Conservation (phyloP, 2,888 invertebrate species). For the Cataglyphis altisquamis region DNA sequence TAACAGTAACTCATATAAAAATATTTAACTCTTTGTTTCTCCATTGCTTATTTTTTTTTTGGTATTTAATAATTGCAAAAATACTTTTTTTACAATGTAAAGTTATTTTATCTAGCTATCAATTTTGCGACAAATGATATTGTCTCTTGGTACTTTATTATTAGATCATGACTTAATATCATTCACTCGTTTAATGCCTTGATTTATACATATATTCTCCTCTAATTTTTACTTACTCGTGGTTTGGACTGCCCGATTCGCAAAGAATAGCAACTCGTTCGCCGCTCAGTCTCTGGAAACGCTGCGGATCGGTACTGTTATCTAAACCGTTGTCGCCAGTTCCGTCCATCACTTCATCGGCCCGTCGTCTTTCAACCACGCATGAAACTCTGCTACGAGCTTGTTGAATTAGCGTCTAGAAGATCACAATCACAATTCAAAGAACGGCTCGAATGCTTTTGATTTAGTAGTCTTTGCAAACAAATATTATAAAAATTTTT, state of each 20-base stretch:
- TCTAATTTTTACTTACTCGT: constrained; percentile 86
- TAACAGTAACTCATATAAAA: not conserved
- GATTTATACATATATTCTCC: not conserved
- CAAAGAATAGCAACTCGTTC: constrained; percentile 96
- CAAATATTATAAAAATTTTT: not conserved
- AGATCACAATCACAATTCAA: constrained; percentile 12
- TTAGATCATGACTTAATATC: not conserved
- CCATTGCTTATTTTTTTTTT: not conserved
- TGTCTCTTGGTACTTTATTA: not conserved
- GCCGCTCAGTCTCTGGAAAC: constrained; percentile 91
- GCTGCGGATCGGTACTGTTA: constrained; percentile 90
- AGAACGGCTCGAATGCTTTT: not conserved
- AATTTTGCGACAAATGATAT: not conserved
- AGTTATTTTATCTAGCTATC: not conserved
- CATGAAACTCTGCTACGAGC: constrained; percentile 94
- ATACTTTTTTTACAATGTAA: not conserved
- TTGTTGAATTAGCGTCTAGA: constrained; percentile 87
- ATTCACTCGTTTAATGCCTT: not conserved
- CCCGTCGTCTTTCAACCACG: constrained; percentile 94
- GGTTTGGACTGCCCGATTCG: constrained; percentile 91
- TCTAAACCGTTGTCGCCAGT: constrained; percentile 91
- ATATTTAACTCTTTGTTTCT: constrained; percentile 4
- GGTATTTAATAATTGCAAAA: not conserved
- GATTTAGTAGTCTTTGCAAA: not conserved
- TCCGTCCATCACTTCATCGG: constrained; percentile 94